These are phyloP conservation scores for Cetonia aurata DNA, from an alignment of 2,888 invertebrate species.

Conservation along the genomic window DNA sequence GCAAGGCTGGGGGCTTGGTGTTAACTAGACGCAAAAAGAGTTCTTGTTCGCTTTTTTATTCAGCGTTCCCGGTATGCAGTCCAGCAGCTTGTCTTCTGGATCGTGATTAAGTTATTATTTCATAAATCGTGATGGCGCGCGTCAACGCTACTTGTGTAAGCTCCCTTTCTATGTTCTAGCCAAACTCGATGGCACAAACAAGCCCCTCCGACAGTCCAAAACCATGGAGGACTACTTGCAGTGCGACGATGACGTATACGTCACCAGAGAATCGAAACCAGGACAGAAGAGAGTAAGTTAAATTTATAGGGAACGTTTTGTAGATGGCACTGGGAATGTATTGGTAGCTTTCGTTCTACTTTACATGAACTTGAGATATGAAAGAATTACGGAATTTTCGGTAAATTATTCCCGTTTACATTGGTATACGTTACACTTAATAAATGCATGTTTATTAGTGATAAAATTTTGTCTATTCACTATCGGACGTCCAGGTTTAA, in stretches of 20 bases:
- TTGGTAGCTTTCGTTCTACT: too few relatives aligned
- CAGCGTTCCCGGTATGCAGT: conserved; percentile 24
- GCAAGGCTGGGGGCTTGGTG: too few relatives aligned
- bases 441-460: too few relatives aligned
- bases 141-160: conserved; percentile 34
- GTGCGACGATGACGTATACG: conserved; percentile 82
- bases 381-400: not conserved
- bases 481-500: too few relatives aligned
- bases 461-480: too few relatives aligned
- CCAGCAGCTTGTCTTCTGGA: conserved; percentile 29
- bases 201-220: conserved; percentile 77
- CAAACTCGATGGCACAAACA: conserved; percentile 91
- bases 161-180: conserved; percentile 73
- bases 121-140: not conserved
- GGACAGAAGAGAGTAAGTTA: conserved; percentile 90
- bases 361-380: not conserved
- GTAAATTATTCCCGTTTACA: too few relatives aligned
- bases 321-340: not conserved
- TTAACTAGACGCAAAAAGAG: too few relatives aligned
- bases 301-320: not conserved
- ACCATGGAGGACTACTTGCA: conserved; percentile 96
- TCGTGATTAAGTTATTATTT: not conserved
- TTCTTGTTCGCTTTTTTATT: conserved; percentile 16
- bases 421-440: too few relatives aligned
- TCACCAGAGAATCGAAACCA: conserved; percentile 71